Evolutionary conservation across 2,888 invertebrate genomes (phyloP).

Genomic region (Lycia hirtaria): DNA sequence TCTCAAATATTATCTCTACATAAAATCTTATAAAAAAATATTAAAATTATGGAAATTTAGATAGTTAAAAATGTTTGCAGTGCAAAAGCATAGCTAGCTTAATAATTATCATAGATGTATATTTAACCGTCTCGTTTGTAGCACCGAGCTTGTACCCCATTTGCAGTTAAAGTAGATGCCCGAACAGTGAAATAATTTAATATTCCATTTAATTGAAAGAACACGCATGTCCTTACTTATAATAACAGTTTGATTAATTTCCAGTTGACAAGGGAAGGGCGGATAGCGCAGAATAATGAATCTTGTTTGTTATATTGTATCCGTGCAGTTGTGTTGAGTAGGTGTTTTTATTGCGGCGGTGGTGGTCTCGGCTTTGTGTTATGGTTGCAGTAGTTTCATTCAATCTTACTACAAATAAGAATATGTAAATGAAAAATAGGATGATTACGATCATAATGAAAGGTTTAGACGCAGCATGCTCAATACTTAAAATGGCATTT

Average conservation of each 20-base stretch:
- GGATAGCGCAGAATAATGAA: slow-evolving; percentile 31
- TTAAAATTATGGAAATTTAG: too few relatives aligned
- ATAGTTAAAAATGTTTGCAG: too few relatives aligned
- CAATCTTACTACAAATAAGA: too few relatives aligned
- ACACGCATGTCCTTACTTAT: slow-evolving; percentile 17
- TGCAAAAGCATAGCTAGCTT: too few relatives aligned
- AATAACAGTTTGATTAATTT: slow-evolving; percentile 35
- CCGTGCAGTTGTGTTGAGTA: slow-evolving; percentile 5
- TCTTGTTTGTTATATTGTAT: slow-evolving; percentile 27
- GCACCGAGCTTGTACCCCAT: background rate
- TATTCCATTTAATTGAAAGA: slow-evolving; percentile 6
- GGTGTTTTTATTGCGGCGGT: background rate
- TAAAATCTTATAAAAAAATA: too few relatives aligned
- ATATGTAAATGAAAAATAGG: too few relatives aligned
- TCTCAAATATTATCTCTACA: too few relatives aligned
- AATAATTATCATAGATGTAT: too few relatives aligned
- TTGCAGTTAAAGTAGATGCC: background rate
- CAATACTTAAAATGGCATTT: too few relatives aligned
- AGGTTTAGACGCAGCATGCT: too few relatives aligned
- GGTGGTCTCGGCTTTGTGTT: background rate
- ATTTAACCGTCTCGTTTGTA: background rate
- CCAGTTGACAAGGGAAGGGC: slow-evolving; percentile 41
- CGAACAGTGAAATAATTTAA: slow-evolving; percentile 4
- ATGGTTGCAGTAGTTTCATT: background rate
- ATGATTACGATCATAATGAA: too few relatives aligned